Evolutionary conservation across 2,113 vertebrate species (phyloP).

Genomic region (Gnathonemus echidnorhynchus): DNA sequence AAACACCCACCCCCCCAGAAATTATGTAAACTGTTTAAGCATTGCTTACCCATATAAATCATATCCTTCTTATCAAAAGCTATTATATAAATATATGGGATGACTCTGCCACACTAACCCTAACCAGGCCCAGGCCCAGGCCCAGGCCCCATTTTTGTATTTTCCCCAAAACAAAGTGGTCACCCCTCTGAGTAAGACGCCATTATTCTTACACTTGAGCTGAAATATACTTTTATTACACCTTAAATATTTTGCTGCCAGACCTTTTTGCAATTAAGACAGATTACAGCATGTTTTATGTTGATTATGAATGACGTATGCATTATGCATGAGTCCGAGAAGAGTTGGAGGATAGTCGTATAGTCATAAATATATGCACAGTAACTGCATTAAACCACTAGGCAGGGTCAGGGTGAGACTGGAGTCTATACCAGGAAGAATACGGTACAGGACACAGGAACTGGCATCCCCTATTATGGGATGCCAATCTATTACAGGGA

Average conservation of each 20-base stretch:
- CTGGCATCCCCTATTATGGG: background rate
- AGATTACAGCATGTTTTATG: background rate
- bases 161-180: background rate
- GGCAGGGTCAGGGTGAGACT: background rate
- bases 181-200: background rate
- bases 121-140: background rate
- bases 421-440: background rate
- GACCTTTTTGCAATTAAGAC: background rate
- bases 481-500: background rate
- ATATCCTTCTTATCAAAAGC: background rate
- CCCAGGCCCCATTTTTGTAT: background rate
- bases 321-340: background rate
- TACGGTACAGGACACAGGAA: background rate
- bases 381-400: background rate
- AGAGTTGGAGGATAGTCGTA: background rate
- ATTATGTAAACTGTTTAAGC: background rate
- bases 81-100: background rate
- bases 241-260: background rate
- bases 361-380: background rate
- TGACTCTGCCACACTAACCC: background rate
- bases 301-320: background rate
- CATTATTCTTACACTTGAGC: background rate
- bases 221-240: background rate
- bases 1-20: background rate
- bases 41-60: background rate